Conservation (phyloP, 2,113 vertebrate genomes). For the Oncorhynchus masou region DNA sequence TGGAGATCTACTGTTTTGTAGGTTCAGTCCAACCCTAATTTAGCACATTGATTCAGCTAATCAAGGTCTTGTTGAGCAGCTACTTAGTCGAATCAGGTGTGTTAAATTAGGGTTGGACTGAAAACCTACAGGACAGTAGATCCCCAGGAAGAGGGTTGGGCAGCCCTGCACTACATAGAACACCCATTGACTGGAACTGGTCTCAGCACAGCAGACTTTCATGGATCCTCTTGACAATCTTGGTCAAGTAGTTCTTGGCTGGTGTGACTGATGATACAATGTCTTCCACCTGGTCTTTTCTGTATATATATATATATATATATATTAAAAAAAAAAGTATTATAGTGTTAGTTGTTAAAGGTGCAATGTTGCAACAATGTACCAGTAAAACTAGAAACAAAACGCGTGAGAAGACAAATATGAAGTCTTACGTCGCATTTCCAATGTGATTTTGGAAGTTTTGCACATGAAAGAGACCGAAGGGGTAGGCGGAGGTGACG, state of each 20-base stretch:
- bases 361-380: not conserved
- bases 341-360: too few relatives aligned
- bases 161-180: not conserved
- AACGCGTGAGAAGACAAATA: not conserved
- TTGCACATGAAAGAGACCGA: slow-evolving; percentile 51
- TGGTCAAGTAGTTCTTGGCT: slow-evolving; percentile 60
- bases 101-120: too few relatives aligned
- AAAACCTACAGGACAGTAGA: too few relatives aligned
- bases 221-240: slow-evolving; percentile 65
- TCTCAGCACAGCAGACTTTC: slow-evolving; percentile 53
- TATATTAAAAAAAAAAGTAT: not conserved
- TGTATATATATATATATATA: slow-evolving; percentile 28
- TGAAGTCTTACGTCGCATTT: slow-evolving; percentile 55
- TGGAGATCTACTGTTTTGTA: too few relatives aligned
- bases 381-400: not conserved
- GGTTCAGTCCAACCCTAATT: too few relatives aligned
- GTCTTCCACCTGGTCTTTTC: slow-evolving; percentile 62
- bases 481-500: slow-evolving; percentile 39
- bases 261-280: slow-evolving; percentile 56
- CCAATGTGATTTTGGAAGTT: slow-evolving; percentile 63
- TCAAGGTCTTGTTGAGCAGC: too few relatives aligned
- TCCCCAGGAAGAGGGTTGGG: too few relatives aligned
- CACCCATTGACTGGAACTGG: not conserved
- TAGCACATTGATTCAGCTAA: too few relatives aligned
- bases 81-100: too few relatives aligned